A percentile compares a stretch with the other conserved stretches of the same genome.
phyloP scores from a whole-genome alignment of 2,797 vertebrate species.

The Sebastes hopkinsi region DNA sequence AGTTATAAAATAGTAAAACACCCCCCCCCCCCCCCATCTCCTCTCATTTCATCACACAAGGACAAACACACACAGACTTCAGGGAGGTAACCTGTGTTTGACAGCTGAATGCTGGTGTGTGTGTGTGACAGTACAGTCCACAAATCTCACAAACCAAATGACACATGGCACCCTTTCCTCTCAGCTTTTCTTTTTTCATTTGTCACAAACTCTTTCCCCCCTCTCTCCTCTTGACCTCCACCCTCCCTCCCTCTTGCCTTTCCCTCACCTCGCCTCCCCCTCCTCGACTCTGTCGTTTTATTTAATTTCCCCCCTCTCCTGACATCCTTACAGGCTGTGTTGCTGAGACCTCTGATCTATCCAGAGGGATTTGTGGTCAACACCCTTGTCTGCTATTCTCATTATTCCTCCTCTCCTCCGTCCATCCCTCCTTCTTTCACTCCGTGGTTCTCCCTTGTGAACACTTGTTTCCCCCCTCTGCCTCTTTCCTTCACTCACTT shows the following conservation, averaged over 20 bases:
- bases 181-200: slow-evolving; percentile 58
- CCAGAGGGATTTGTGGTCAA: slow-evolving; percentile 73
- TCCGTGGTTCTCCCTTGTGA: slow-evolving; percentile 49
- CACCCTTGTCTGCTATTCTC: slow-evolving; percentile 76
- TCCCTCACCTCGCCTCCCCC: slow-evolving; percentile 20
- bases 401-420: slow-evolving; percentile 64
- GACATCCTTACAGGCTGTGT: slow-evolving; percentile 60
- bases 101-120: slow-evolving; percentile 32
- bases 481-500: slow-evolving; percentile 58
- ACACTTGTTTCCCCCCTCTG: slow-evolving; percentile 33
- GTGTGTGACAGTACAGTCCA: slow-evolving; percentile 7
- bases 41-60: slow-evolving; percentile 65
- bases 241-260: slow-evolving; percentile 8
- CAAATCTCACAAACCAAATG: slow-evolving; percentile 41
- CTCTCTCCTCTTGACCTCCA: slow-evolving; percentile 38
- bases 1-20: slow-evolving; percentile 74
- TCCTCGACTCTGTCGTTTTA: slow-evolving; percentile 50
- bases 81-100: slow-evolving; percentile 36
- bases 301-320: slow-evolving; percentile 59
- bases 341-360: slow-evolving; percentile 63
- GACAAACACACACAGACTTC: slow-evolving; percentile 28
- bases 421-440: slow-evolving; percentile 53
- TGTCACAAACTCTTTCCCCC: slow-evolving; percentile 54
- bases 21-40: slow-evolving; percentile 34
- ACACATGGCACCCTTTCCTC: slow-evolving; percentile 30